Evolutionary conservation across 2,888 invertebrate species (phyloP).

Genomic region (Clostera curtula): DNA sequence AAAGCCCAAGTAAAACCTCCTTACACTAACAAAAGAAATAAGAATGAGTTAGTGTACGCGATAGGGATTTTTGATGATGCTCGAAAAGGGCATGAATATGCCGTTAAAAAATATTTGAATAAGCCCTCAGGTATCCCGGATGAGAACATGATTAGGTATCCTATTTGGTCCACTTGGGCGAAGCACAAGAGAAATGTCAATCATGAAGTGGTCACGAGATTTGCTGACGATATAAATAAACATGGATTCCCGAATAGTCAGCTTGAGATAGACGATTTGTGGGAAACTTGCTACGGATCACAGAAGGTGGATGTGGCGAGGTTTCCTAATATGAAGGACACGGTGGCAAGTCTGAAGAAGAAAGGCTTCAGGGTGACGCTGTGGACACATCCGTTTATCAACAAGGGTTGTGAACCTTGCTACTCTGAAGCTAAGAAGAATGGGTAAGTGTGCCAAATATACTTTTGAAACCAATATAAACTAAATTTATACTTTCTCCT

Average conservation of each 20-base stretch:
- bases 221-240: constrained; percentile 64
- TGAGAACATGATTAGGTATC: constrained; percentile 69
- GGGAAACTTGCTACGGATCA: constrained; percentile 79
- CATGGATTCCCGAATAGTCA: constrained; percentile 71
- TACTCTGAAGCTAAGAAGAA: constrained; percentile 55
- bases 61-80: constrained; percentile 77
- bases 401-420: constrained; percentile 71
- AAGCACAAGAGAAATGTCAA: constrained; percentile 71
- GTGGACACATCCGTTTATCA: constrained; percentile 80
- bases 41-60: constrained; percentile 69
- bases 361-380: constrained; percentile 75
- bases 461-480: background rate
- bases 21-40: constrained; percentile 51
- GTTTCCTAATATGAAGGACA: constrained; percentile 72
- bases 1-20: constrained; percentile 63
- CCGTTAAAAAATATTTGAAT: constrained; percentile 73
- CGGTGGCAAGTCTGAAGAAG: constrained; percentile 48
- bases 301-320: constrained; percentile 59
- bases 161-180: constrained; percentile 82
- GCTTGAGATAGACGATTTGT: constrained; percentile 79
- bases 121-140: constrained; percentile 75
- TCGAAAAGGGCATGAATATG: constrained; percentile 74
- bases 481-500: no score
- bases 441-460: constrained; percentile 44
- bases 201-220: constrained; percentile 61